Percentiles rank a stretch among this genome's conserved stretches.
Conservation (phyloP, 2,888 invertebrate species). For the Agrotis puta region DNA sequence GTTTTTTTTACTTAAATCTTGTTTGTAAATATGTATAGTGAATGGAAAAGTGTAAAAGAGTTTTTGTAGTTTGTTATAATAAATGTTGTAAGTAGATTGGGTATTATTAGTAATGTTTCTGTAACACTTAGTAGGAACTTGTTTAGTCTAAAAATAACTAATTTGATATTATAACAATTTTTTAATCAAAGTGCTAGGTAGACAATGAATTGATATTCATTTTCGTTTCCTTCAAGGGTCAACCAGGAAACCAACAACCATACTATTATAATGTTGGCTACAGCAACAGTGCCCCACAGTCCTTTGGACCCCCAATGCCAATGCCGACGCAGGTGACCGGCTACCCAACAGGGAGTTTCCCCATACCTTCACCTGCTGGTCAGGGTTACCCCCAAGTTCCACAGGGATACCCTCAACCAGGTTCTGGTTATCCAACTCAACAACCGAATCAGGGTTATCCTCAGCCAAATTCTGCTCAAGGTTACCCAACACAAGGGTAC, state of each 20-base stretch:
- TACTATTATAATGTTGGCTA: constrained; percentile 89
- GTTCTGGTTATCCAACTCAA: constrained; percentile 70
- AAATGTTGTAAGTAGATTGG: not conserved
- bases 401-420: constrained; percentile 75
- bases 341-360: constrained; percentile 75
- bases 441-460: constrained; percentile 73
- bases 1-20: not conserved
- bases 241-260: constrained; percentile 88
- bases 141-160: not conserved
- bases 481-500: constrained; percentile 71
- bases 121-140: not conserved
- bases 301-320: constrained; percentile 88
- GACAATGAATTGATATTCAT: constrained; percentile 68
- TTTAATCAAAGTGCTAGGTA: constrained; percentile 1
- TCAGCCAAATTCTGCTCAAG: constrained; percentile 67
- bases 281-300: constrained; percentile 87
- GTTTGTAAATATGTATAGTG: constrained; percentile 7
- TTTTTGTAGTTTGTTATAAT: not conserved
- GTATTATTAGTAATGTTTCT: not conserved
- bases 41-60: not conserved
- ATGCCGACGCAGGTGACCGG: constrained; percentile 84
- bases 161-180: not conserved
- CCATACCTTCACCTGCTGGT: constrained; percentile 76
- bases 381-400: constrained; percentile 82
- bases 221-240: constrained; percentile 90